These are phyloP conservation scores for Leptopterna dolabrata DNA, from an alignment of 2,888 invertebrate species.

Conservation along the genomic window DNA sequence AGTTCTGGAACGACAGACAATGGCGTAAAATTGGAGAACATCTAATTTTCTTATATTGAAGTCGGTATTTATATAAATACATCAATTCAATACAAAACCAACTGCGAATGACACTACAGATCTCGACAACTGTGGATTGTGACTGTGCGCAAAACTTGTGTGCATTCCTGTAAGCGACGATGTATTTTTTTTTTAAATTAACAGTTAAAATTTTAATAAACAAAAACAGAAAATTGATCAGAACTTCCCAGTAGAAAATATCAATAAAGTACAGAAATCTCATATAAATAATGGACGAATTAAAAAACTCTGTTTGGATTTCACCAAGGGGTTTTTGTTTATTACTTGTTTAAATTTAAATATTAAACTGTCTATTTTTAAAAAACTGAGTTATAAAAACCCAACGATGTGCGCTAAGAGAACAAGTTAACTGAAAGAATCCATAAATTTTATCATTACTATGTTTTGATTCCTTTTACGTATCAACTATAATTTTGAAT, in stretches of 20 bases:
- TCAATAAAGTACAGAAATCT: neutral
- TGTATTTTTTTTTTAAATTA: too few relatives aligned
- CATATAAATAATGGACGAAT: neutral
- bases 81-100: too few relatives aligned
- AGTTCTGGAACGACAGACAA: too few relatives aligned
- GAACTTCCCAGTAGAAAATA: too few relatives aligned
- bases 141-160: neutral
- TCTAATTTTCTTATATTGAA: too few relatives aligned
- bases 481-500: neutral
- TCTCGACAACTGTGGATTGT: neutral
- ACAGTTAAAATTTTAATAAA: too few relatives aligned
- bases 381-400: neutral
- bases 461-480: neutral
- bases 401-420: neutral
- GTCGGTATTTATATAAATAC: too few relatives aligned
- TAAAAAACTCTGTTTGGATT: neutral
- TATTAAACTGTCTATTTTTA: neutral
- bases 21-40: too few relatives aligned
- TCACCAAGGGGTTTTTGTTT: neutral
- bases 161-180: neutral
- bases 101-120: neutral
- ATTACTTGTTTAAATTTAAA: neutral
- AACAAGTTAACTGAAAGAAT: neutral
- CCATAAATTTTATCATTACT: neutral
- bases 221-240: too few relatives aligned